phyloP scores from a whole-genome alignment of 1,140 invertebrate genomes.

The Procambarus virginalis region DNA sequence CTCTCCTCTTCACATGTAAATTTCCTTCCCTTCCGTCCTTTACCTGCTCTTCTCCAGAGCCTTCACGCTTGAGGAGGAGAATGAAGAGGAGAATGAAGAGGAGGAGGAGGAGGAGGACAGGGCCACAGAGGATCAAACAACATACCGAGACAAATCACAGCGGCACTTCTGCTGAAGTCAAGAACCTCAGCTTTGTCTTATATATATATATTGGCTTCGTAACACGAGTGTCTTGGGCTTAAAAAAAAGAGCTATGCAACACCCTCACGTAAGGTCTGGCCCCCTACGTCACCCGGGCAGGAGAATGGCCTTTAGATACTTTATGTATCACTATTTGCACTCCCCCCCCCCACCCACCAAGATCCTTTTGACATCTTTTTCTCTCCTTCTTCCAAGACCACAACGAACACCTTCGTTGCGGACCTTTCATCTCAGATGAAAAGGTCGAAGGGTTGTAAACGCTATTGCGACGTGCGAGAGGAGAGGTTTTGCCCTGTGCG shows the following conservation, averaged over 20 bases:
- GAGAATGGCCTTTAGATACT: not conserved
- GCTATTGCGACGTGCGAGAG: not conserved
- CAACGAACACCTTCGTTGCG: not conserved
- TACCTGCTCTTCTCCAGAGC: not conserved
- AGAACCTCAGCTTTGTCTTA: not conserved
- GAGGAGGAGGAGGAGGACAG: not conserved
- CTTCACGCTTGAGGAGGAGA: not conserved
- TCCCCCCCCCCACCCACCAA: not conserved
- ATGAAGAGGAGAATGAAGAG: not conserved
- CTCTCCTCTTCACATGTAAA: not conserved
- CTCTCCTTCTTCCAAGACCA: not conserved
- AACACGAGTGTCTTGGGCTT: not conserved
- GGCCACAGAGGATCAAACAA: not conserved
- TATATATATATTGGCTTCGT: not conserved
- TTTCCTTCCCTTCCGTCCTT: constrained; percentile 26
- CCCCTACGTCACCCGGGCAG: not conserved
- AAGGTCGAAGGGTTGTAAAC: not conserved
- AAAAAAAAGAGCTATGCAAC: not conserved
- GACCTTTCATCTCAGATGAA: not conserved
- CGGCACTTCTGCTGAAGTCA: not conserved
- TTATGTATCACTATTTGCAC: not conserved
- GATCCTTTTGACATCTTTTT: not conserved
- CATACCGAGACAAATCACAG: not conserved
- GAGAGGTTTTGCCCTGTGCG: not conserved
- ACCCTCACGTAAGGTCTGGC: not conserved